Conservation (phyloP, 2,888 invertebrate species). For the Vesta saturnalis region DNA sequence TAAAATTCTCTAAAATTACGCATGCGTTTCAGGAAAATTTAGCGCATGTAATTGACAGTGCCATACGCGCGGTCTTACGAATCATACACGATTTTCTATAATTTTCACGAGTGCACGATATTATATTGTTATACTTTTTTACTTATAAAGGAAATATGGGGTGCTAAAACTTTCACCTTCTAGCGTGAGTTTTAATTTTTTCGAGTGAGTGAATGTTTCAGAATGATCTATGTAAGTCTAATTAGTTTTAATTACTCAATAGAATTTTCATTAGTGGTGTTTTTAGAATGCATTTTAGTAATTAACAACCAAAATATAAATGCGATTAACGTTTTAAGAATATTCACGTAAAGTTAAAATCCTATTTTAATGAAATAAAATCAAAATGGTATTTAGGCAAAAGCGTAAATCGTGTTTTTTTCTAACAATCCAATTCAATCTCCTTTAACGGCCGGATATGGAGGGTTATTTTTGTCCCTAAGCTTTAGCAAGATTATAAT, state of each 20-base stretch:
- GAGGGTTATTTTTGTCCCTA: slow-evolving; percentile 27
- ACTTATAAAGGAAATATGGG: not conserved
- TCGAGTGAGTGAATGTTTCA: slow-evolving; percentile 3
- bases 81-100: slow-evolving; percentile 30
- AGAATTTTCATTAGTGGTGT: no score
- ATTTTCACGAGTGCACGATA: slow-evolving; percentile 15
- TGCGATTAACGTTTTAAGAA: not conserved
- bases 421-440: slow-evolving; percentile 27
- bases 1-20: slow-evolving; percentile 25
- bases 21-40: slow-evolving; percentile 38
- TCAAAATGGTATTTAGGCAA: slow-evolving; percentile 4
- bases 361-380: not conserved
- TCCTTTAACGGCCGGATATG: slow-evolving; percentile 31
- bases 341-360: not conserved
- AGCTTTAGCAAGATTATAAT: slow-evolving; percentile 15
- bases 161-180: not conserved
- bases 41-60: slow-evolving; percentile 47
- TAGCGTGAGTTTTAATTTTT: not conserved
- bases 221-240: slow-evolving; percentile 11
- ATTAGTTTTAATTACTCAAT: not conserved
- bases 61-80: slow-evolving; percentile 44
- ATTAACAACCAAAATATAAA: not conserved
- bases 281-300: not conserved
- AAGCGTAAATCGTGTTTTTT: slow-evolving; percentile 21
- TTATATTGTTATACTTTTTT: not conserved